Evolutionary conservation across 2,797 vertebrate genomes (phyloP).

Genomic region (Anabacerthia variegaticeps): DNA sequence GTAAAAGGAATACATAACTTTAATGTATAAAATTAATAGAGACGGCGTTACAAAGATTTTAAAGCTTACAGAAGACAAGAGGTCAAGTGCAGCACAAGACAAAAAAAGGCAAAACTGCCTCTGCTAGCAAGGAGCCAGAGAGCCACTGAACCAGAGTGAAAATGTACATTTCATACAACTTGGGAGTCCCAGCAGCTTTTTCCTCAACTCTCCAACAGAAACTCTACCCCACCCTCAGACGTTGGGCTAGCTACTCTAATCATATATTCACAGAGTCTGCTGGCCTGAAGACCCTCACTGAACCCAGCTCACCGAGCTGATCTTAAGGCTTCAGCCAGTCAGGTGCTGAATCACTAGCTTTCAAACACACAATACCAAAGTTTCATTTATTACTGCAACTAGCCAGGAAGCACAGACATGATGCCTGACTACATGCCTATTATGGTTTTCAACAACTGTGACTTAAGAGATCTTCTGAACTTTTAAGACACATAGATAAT

Average conservation of each 20-base stretch:
- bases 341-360: background rate
- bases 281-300: background rate
- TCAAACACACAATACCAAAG: background rate
- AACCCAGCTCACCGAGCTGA: background rate
- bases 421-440: background rate
- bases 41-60: background rate
- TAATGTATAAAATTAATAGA: background rate
- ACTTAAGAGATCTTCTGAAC: background rate
- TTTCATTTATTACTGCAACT: background rate
- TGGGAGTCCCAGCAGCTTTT: background rate
- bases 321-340: background rate
- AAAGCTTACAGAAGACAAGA: background rate
- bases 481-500: background rate
- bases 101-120: too few species aligned
- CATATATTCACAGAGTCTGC: background rate
- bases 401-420: background rate
- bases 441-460: background rate
- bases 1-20: background rate
- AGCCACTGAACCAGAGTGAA: background rate
- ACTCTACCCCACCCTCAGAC: background rate
- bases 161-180: background rate
- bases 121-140: background rate
- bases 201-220: background rate
- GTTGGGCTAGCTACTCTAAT: background rate
- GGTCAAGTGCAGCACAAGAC: background rate